phyloP scores from a whole-genome alignment of 2,888 invertebrate genomes.

The Gortyna flavago region DNA sequence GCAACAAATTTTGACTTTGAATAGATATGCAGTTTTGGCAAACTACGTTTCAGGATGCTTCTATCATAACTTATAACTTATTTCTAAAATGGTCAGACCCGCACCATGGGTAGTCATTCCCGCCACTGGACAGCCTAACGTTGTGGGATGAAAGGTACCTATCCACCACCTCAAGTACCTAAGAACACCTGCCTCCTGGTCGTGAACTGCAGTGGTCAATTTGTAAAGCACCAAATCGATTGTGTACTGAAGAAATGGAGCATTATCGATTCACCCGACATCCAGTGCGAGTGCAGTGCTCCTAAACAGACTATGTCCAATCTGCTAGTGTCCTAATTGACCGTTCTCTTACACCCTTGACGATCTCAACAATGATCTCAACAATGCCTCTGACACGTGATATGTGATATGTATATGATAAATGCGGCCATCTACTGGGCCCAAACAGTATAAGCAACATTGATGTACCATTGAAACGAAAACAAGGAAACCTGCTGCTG shows the following conservation, averaged over 20 bases:
- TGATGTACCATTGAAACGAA: neutral
- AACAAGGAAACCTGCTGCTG: neutral
- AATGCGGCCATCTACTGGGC: neutral
- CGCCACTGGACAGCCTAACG: neutral
- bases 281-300: neutral
- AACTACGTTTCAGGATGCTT: neutral
- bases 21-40: conserved; percentile 9
- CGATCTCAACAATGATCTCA: neutral
- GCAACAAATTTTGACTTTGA: neutral
- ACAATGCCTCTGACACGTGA: neutral
- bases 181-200: neutral
- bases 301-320: neutral
- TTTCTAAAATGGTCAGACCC: neutral
- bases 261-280: too few species aligned
- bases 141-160: neutral
- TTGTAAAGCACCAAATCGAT: neutral
- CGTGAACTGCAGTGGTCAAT: too few species aligned
- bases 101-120: neutral
- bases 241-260: neutral
- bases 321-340: neutral
- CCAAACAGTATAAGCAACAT: neutral
- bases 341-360: neutral
- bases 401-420: neutral
- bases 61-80: neutral
- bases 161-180: neutral